A percentile compares a stretch with the other conserved stretches of the same genome.
These are phyloP conservation scores for Thumatha senex DNA, from an alignment of 2,888 invertebrate genomes.

Conservation along the genomic window DNA sequence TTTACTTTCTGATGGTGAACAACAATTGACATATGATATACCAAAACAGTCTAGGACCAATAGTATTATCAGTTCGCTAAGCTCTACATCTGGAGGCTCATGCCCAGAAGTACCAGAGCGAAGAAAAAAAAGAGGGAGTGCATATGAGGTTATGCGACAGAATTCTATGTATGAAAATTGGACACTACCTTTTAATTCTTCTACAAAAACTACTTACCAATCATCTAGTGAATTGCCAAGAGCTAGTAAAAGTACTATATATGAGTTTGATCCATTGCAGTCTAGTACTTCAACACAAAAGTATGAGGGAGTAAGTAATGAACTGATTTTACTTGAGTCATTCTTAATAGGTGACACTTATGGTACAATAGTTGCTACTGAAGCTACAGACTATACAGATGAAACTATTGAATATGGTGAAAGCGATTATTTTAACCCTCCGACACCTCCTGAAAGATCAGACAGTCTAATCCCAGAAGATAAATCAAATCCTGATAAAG, in stretches of 20 bases:
- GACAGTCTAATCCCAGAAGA: constrained; percentile 84
- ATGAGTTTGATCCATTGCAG: constrained; percentile 88
- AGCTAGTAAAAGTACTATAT: constrained; percentile 85
- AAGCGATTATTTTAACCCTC: constrained; percentile 79
- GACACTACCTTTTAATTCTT: constrained; percentile 53
- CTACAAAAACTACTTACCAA: constrained; percentile 16
- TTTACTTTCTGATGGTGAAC: constrained; percentile 45
- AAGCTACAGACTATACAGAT: constrained; percentile 67
- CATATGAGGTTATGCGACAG: constrained; percentile 57
- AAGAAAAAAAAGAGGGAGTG: constrained; percentile 52
- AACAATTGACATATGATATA: constrained; percentile 66
- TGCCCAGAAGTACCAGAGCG: constrained; percentile 64
- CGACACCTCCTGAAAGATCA: constrained; percentile 85
- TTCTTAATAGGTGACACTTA: constrained; percentile 88
- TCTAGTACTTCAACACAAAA: constrained; percentile 42
- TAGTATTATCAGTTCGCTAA: constrained; percentile 54
- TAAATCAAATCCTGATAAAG: constrained; percentile 48
- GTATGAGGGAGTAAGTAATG: constrained; percentile 82
- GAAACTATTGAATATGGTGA: constrained; percentile 62
- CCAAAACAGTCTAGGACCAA: constrained; percentile 63
- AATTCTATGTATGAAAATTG: constrained; percentile 74
- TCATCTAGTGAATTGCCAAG: constrained; percentile 24
- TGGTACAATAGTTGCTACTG: constrained; percentile 81
- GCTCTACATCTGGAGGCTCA: constrained; percentile 35
- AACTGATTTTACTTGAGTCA: constrained; percentile 85